Base-by-base conservation (phyloP, 2,888 invertebrate genomes). In the Lepidocyrtinus sp. region DNA sequence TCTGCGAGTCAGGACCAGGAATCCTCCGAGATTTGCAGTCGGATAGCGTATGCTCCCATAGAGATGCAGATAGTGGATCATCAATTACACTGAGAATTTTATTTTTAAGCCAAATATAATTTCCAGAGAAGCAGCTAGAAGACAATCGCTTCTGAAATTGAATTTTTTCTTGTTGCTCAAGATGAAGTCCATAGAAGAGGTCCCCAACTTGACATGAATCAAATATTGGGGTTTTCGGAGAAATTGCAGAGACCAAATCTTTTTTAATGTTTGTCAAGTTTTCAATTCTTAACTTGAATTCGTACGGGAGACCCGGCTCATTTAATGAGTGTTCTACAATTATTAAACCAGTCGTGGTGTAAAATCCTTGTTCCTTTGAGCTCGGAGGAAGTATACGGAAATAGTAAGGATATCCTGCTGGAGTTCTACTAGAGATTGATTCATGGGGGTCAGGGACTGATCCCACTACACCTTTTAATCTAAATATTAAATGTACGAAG, bases 321-420 rank as follows among this genome's bases (percentile, higher is more conserved):
- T 36, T 36, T 36, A 36, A 36, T 12, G 36, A 7, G 36, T 36
- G 36, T 50, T 78, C 73, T 17, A 68, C 27, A 25, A 78, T 61
- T 0, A 78, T 19, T 15, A 78, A 36, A 22, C 68, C 73, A 12
- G 73, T 50, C 0, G 27, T 50, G 1, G 72, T 27, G 24, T 78
- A 78, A 27, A 73, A 68, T n/a, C n/a, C 12, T 36, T 5, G 5
- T 5, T 36, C 36, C 36, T 7, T 7, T 36, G 36, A 36, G 12
- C 5, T 36, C 12, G 36, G 36, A 36, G 5, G 36, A 12, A 12
- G 5, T 5, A 12, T 7, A 36, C 36, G 36, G 12, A 78, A 36
- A 62, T 68, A 78, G n/a, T 61, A 78, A 2, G 78, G 78, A 24
- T 73, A 61, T 62, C 78, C 78, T 17, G 67, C 45, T 9, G 78